phyloP scores from a whole-genome alignment of 92 coral and sea anemone genomes.

The Bergia sp. region DNA sequence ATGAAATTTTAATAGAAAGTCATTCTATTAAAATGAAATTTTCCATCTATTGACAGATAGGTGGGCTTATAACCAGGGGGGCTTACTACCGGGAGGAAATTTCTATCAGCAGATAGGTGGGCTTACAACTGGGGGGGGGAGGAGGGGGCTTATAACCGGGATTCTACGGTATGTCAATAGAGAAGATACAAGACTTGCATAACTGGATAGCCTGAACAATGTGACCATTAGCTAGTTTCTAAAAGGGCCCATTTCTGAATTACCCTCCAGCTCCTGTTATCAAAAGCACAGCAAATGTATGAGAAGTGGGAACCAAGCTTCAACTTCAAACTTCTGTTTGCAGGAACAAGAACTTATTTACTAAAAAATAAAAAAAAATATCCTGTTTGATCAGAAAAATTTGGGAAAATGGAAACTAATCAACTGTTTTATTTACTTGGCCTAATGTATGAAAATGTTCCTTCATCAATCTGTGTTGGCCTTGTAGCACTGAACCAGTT shows the following conservation, averaged over 20 bases:
- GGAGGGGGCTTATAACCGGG: too few relatives aligned
- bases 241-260: slow-evolving; percentile 9
- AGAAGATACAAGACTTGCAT: slow-evolving; percentile 9
- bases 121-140: too few relatives aligned
- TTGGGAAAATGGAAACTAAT: not conserved
- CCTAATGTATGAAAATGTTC: not conserved
- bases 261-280: slow-evolving; percentile 10
- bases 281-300: not conserved
- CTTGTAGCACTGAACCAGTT: slow-evolving; percentile 25
- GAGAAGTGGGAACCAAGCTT: slow-evolving; percentile 3
- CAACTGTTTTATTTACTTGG: slow-evolving; percentile 9
- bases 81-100: too few relatives aligned
- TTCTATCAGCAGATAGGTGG: too few relatives aligned
- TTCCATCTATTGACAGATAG: too few relatives aligned
- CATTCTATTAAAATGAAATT: too few relatives aligned
- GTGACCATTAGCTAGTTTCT: not conserved
- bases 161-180: not conserved
- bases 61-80: too few relatives aligned
- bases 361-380: not conserved
- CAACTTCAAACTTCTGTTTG: slow-evolving; percentile 11
- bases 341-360: slow-evolving; percentile 1
- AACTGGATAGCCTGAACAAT: not conserved
- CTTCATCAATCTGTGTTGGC: slow-evolving; percentile 4
- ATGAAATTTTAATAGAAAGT: too few relatives aligned
- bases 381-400: not conserved